Base-by-base conservation (phyloP, 2,888 invertebrate species). In the Baccha elongata region DNA sequence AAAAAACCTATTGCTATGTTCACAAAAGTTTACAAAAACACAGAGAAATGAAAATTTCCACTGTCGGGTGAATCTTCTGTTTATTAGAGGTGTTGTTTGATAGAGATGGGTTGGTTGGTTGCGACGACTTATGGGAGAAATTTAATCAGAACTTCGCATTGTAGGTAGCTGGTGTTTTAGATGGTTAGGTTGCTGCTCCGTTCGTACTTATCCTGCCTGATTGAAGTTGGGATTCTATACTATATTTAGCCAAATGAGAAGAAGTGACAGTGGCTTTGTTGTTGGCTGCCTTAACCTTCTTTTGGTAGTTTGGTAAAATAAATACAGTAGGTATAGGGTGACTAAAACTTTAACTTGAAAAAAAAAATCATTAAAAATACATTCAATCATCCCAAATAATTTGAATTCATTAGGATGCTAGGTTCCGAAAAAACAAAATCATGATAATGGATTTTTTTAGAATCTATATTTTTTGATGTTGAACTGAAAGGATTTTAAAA, bases 91-190 rank as follows among this genome's bases (percentile, higher is more conserved):
- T 29, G 65, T 44, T 60, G 17, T 44, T 58, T 42, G 29, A 42
- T 42, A 15, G 44, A 19, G 29, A 19, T 42, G 55, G 17, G 42
- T 15, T 40, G 48, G 50, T 50, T 69, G 50, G 55, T 35, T 69
- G 62, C 53, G 72, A 67, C 44, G 62, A 72, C 37, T 64, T 73
- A 78, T 67, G 46, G 78, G 68, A 72, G 78, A 83, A 78, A 78
- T 78, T 78, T 78, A 78, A 83, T 78, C 83, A 78, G 68, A 83
- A 72, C 52, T 52, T 81, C 67, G 46, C 26, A 60, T 48, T 53
- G 60, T 46, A 7, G n/a, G 35, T 64, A 42, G 40, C 55, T 58
- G 42, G 29, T 64, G 55, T 21, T 71, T 26, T 58, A 32, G 26
- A 32, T 46, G 29, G 37, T 23, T 32, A 23, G 60, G 42, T 75